These are phyloP conservation scores for Nephotettix cincticeps DNA, from an alignment of 1,140 invertebrate genomes.

Conservation along the genomic window DNA sequence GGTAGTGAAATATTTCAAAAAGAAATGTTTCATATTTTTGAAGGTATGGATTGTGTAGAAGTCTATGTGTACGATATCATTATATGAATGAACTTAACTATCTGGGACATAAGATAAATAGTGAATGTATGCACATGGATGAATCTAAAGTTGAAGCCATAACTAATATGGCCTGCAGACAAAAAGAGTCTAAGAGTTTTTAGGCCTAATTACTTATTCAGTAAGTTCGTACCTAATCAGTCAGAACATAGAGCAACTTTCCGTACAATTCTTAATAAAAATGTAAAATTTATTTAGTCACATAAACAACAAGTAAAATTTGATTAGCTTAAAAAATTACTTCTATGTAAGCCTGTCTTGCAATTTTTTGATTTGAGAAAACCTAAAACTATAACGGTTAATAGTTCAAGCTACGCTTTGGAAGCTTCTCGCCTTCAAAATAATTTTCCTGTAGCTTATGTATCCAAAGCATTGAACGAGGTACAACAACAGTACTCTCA, in stretches of 20 bases:
- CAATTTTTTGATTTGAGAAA: neutral
- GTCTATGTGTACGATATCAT: constrained; percentile 44
- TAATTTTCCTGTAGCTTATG: neutral
- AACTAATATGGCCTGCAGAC: constrained; percentile 32
- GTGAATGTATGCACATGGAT: constrained; percentile 42
- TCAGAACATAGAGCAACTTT: neutral
- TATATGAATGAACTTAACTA: constrained; percentile 41
- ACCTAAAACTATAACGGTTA: neutral
- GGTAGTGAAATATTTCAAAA: constrained; percentile 48
- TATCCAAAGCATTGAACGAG: constrained; percentile 1
- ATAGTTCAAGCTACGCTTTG: neutral
- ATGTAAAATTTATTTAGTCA: neutral
- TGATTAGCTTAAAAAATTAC: neutral
- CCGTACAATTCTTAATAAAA: neutral
- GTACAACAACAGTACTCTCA: constrained; percentile 46
- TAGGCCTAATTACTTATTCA: neutral
- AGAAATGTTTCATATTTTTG: constrained; percentile 43
- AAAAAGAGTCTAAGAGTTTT: neutral
- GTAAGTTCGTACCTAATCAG: neutral
- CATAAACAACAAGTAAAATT: neutral
- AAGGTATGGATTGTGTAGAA: constrained; percentile 40
- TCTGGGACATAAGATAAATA: constrained; percentile 45
- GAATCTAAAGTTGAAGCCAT: constrained; percentile 44
- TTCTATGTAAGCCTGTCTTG: neutral
- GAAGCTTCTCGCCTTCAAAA: neutral